These are phyloP conservation scores for Tyto alba DNA, from an alignment of 2,113 vertebrate species.

Conservation along the genomic window DNA sequence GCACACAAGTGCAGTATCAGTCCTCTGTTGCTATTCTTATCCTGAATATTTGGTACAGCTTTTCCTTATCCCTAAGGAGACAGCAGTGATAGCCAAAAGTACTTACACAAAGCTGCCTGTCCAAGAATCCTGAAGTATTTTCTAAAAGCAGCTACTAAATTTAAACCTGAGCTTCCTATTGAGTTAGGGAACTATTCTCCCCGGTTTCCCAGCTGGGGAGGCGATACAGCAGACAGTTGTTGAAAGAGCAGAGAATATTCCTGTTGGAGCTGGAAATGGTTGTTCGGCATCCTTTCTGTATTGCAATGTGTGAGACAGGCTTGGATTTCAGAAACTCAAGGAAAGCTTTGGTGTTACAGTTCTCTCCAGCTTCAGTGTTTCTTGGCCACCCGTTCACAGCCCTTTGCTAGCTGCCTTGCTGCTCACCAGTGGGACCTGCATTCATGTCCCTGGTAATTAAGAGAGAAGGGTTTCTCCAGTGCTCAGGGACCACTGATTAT, in stretches of 20 bases:
- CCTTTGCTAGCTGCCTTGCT: background rate
- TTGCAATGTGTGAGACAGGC: background rate
- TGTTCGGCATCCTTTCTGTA: background rate
- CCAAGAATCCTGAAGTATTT: background rate
- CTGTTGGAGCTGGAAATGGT: background rate
- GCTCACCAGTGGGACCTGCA: background rate
- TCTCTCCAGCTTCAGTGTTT: rapidly evolving
- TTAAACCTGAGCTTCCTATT: background rate
- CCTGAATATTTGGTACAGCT: background rate
- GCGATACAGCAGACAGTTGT: background rate
- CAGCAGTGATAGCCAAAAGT: background rate
- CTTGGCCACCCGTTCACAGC: background rate
- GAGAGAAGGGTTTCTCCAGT: background rate
- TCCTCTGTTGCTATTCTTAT: background rate
- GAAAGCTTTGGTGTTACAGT: background rate
- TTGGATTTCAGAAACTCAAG: background rate
- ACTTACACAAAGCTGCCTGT: background rate
- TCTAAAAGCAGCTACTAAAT: background rate
- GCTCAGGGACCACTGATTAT: background rate
- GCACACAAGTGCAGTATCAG: background rate
- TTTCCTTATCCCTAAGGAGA: background rate
- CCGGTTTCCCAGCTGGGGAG: background rate
- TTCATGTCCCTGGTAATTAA: background rate
- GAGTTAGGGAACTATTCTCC: background rate
- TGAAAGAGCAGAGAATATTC: background rate